Conservation (phyloP, 2,888 invertebrate genomes). For the Calephelis perditalis region DNA sequence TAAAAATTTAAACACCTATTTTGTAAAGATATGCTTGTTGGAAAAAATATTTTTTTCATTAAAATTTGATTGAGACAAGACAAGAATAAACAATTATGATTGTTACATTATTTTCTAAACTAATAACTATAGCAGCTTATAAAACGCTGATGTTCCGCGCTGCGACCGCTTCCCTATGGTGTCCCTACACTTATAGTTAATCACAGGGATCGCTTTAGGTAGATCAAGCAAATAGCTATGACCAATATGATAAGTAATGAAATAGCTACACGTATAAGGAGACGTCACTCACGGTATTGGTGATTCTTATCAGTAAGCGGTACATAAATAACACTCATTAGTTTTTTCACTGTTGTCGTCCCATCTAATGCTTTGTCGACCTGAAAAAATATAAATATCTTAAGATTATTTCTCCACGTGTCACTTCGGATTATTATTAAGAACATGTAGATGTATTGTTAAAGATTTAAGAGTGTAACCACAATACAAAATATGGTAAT, state of each 20-base stretch:
- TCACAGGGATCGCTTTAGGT: slow-evolving; percentile 26
- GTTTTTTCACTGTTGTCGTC: slow-evolving; percentile 82
- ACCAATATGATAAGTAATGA: slow-evolving; percentile 22
- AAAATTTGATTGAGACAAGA: too few relatives aligned
- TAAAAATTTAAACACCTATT: too few relatives aligned
- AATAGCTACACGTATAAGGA: slow-evolving; percentile 20
- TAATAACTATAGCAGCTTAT: too few relatives aligned
- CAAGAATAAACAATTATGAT: too few relatives aligned
- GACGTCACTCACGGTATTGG: slow-evolving; percentile 68
- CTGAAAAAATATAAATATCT: slow-evolving; percentile 53
- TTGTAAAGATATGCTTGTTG: too few relatives aligned
- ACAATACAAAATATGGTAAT: too few relatives aligned
- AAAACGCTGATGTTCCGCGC: neutral
- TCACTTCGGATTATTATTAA: too few relatives aligned
- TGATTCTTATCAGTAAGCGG: slow-evolving; percentile 89
- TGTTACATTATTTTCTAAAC: too few relatives aligned
- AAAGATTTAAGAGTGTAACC: too few relatives aligned
- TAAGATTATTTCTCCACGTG: too few relatives aligned
- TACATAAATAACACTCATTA: slow-evolving; percentile 98
- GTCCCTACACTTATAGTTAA: slow-evolving; percentile 9
- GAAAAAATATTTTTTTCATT: too few relatives aligned
- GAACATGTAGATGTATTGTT: too few relatives aligned
- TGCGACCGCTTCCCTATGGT: neutral
- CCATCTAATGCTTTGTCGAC: slow-evolving; percentile 94
- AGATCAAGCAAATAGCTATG: slow-evolving; percentile 23